phyloP scores from a whole-genome alignment of 2,888 invertebrate species.

The Zhuqinia jingwanae region DNA sequence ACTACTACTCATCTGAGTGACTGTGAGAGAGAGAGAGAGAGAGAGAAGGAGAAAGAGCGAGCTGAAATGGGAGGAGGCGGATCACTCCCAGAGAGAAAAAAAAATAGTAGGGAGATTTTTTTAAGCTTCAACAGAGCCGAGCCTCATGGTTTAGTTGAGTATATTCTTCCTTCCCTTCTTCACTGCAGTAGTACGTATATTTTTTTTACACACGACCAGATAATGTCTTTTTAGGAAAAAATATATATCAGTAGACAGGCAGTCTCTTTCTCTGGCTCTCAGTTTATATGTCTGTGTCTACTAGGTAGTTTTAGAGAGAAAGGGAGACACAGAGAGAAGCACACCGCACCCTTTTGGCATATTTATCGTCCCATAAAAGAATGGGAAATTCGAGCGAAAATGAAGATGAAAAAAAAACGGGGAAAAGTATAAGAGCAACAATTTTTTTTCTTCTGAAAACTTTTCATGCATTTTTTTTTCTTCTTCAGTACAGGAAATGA shows the following conservation, averaged over 20 bases:
- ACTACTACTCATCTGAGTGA: constrained; percentile 4
- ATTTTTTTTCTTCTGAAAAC: constrained; percentile 10
- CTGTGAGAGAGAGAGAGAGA: not conserved
- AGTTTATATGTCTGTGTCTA: not conserved
- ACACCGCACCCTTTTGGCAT: constrained; percentile 48
- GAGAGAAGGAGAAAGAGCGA: constrained; percentile 16
- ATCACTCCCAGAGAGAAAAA: constrained; percentile 29
- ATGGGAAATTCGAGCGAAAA: constrained; percentile 9
- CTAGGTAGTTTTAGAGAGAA: constrained; percentile 10
- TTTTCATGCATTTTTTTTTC: not conserved
- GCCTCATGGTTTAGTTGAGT: no score
- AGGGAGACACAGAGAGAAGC: not conserved
- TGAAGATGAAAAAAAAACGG: not conserved
- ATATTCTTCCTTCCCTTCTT: no score
- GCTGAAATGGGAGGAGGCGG: constrained; percentile 43
- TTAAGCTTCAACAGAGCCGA: no score
- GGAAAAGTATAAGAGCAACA: not conserved
- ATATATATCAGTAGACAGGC: not conserved
- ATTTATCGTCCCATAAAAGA: constrained; percentile 72
- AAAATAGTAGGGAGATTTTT: constrained; percentile 11
- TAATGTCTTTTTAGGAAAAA: constrained; percentile 22
- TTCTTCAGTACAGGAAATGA: constrained; percentile 58
- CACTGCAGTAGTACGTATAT: not conserved
- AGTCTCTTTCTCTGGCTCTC: not conserved
- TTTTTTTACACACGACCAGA: constrained; percentile 4